Percentiles rank a stretch among this genome's conserved stretches.
These are phyloP conservation scores for Athalia circularis DNA, from an alignment of 2,888 invertebrate species.

Conservation along the genomic window DNA sequence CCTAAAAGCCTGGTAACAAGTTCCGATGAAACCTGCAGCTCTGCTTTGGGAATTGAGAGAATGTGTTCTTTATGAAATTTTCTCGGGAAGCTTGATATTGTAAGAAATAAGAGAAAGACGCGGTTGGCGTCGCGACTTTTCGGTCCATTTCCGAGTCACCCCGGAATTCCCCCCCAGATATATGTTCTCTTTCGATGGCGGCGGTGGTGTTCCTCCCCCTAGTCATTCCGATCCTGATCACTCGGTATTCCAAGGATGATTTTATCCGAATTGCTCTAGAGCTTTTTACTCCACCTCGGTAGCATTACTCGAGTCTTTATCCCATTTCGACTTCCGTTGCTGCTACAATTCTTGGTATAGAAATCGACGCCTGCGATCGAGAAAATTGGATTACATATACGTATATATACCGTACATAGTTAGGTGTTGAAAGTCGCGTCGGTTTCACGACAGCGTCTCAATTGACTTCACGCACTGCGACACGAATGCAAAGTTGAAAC, in stretches of 20 bases:
- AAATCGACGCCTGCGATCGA: conserved; percentile 11
- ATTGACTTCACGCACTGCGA: background rate
- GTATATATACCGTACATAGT: background rate
- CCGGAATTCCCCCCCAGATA: too few species aligned
- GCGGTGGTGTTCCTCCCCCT: background rate
- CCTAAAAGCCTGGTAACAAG: too few species aligned
- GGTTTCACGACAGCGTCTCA: conserved; percentile 11
- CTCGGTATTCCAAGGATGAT: conserved; percentile 12
- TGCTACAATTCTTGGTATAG: conserved; percentile 11
- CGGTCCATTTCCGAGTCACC: background rate
- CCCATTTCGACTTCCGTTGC: conserved; percentile 14
- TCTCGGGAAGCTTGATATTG: too few species aligned
- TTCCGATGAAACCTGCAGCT: too few species aligned
- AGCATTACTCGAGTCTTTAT: conserved; percentile 21
- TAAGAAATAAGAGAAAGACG: too few species aligned
- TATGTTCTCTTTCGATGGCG: background rate
- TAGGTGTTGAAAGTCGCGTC: background rate
- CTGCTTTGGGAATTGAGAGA: too few species aligned
- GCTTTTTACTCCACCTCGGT: conserved; percentile 27
- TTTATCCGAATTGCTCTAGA: conserved; percentile 13
- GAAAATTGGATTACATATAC: conserved; percentile 8
- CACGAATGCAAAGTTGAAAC: background rate
- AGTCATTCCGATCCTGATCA: background rate
- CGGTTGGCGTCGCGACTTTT: background rate
- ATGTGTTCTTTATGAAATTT: too few species aligned